A percentile compares a stretch with the other conserved stretches of the same genome.
These are phyloP conservation scores for Caretta caretta DNA, from an alignment of 2,113 vertebrate genomes.

Conservation along the genomic window DNA sequence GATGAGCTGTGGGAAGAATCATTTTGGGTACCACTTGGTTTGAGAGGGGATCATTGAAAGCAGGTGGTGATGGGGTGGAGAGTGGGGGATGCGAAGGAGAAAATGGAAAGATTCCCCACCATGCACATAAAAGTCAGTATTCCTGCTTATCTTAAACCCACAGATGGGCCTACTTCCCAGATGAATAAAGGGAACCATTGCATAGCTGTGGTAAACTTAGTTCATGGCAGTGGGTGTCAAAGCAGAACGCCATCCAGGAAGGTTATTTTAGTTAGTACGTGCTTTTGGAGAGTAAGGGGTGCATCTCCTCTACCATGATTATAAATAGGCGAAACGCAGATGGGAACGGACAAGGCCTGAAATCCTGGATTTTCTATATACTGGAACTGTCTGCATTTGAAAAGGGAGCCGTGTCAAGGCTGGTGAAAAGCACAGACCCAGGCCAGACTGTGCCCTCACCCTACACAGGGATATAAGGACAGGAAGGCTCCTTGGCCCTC, in stretches of 20 bases:
- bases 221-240: fast-evolving
- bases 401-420: too few species aligned
- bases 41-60: neutral
- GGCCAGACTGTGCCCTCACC: neutral
- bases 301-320: fast-evolving
- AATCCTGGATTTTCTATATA: neutral
- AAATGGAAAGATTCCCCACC: neutral
- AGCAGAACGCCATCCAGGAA: neutral
- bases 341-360: fast-evolving
- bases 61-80: fast-evolving
- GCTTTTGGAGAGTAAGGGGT: neutral
- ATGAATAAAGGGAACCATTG: neutral
- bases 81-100: neutral
- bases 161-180: neutral
- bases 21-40: neutral
- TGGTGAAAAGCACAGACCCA: neutral
- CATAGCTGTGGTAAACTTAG: neutral
- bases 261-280: neutral
- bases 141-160: neutral
- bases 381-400: neutral
- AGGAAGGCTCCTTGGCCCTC: neutral
- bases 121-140: fast-evolving
- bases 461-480: neutral
- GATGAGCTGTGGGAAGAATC: neutral
- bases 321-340: neutral